Base-by-base conservation (phyloP, 2,113 vertebrate species). In the Mesitornis unicolor region DNA sequence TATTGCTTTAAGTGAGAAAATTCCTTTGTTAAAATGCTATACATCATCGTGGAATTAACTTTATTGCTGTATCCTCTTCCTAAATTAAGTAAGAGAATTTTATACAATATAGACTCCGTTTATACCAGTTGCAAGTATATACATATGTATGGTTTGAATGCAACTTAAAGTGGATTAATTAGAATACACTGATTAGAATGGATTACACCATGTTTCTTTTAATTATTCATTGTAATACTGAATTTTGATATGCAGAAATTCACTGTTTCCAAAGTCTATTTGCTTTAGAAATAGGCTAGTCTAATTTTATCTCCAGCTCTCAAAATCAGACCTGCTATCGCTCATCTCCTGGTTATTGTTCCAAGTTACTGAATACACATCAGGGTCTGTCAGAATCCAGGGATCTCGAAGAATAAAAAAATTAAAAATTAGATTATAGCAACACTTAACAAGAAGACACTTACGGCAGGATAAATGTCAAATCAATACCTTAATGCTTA, bases 391-490 rank as follows among this genome's bases (percentile, higher is more conserved):
- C 83, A 90, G 68, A 90, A 81, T 54, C 68, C 74, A 63, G 36
- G 36, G 28, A 63, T 91, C 71, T 87, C 31, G 14, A 89, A 90
- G 77, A 94, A 83, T 54, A 76, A 76, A 77, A 68, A 93, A 79
- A 16, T 77, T 87, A 63, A 50, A 91, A 97, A 97, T 97, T 81
- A 94, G 57, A 79, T 96, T 92, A 87, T 94, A 89, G 91, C 92
- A 96, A 95, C 87, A 67, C 85, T 93, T 50, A 80, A 89, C 61
- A 42, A 84, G 90, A 91, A 50, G 89, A 87, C 61, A 73, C 18
- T 93, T 79, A 53, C 31, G 40, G 57, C 82, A 88, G 87, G 43
- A 90, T 92, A 93, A 93, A 95, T 84, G 89, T 91, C 86, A 87
- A 82, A 97, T 97, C 90, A 75, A 96, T 97, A 97, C 84, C 50